Conservation (phyloP, 2,888 invertebrate species). For the Cephus pygmeus region DNA sequence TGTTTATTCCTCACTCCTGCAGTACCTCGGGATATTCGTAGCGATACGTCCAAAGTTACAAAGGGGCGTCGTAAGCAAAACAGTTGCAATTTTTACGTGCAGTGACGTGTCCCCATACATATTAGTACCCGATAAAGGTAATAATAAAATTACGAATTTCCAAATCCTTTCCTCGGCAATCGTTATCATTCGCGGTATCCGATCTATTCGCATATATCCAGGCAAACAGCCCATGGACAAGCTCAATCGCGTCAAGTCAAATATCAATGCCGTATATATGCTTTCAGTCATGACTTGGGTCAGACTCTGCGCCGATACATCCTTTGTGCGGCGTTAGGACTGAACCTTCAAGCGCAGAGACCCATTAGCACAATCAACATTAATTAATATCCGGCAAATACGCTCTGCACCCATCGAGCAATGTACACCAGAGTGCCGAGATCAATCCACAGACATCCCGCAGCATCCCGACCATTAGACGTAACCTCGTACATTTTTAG, state of each 20-base stretch:
- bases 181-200: too few relatives aligned
- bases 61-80: constrained; percentile 31
- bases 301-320: constrained; percentile 27
- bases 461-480: neutral
- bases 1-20: constrained; percentile 35
- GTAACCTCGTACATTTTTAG: neutral
- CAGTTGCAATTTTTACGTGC: constrained; percentile 21
- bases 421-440: neutral
- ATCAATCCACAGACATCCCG: neutral
- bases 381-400: constrained; percentile 19
- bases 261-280: constrained; percentile 27
- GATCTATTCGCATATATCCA: too few relatives aligned
- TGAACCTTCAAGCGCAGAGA: constrained; percentile 20
- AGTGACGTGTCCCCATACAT: too few relatives aligned
- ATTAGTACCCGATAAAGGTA: too few relatives aligned
- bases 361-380: constrained; percentile 37
- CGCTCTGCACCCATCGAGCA: neutral
- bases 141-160: too few relatives aligned
- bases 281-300: constrained; percentile 37
- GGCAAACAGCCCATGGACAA: neutral
- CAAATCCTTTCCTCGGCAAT: too few relatives aligned
- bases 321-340: constrained; percentile 29
- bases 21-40: neutral
- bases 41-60: neutral
- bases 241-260: constrained; percentile 32